Base-by-base conservation (phyloP, 2,113 vertebrate genomes). In the Rhadina sibilatrix region DNA sequence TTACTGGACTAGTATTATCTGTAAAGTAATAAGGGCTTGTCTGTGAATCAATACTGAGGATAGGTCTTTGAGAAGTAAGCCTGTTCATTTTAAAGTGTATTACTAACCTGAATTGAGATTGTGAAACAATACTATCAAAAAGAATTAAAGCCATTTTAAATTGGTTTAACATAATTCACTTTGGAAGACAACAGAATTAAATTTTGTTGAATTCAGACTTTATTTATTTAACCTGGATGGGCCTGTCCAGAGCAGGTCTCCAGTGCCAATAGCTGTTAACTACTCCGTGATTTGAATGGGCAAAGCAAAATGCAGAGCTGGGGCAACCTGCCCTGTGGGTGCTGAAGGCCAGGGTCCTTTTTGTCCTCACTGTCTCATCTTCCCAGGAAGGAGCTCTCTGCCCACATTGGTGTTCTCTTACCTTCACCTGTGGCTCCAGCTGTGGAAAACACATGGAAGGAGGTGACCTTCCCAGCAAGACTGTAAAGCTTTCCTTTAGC, bases 371-470 rank as follows among this genome's bases (percentile, higher is more conserved):
- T 44, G 13, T 23, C 8, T 2, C 5, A 7, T 1, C 1, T 37
- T 87, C 15, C 44, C 33, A 30, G 24, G 24, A 44, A 11, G 33
- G 16, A 68, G 24, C 12, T 75, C 4, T 25, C 44, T 75, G 42
- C 30, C 40, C 19, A 16, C 9, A 0, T 0, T 21, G 30, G 5
- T 47, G 35, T 30, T 27, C 17, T 38, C 0, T 11, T 38, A 9
- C 15, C 30, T 74, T 42, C 27, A 12, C 22, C 15, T 57, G 7
- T 49, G 42, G 6, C 28, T 75, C 10, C 20, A 70, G 56, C n/a
- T 52, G 2, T 2, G 4, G 71, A 65, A 83, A 94, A 68, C 15
- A 10, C 38, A 35, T 0, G 3, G n/a, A 79, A 22, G 24, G 21
- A 90, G n/a, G 7, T 37, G 37, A 69, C 49, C 19, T 91, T 87